phyloP scores from a whole-genome alignment of 2,888 invertebrate genomes.

The Chorisops tibialis region DNA sequence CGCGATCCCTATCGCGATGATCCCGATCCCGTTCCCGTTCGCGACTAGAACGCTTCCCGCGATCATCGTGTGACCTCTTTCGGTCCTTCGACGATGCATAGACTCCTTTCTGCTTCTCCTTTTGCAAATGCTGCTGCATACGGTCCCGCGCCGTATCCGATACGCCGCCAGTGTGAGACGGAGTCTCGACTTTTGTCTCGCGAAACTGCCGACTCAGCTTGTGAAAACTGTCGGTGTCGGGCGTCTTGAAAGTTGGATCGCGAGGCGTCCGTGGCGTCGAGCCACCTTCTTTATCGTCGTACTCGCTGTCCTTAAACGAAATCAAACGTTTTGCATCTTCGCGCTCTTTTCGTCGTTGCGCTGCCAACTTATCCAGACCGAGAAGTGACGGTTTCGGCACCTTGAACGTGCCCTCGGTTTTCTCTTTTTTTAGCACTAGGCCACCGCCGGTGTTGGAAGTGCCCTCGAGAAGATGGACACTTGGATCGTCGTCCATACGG shows the following conservation, averaged over 20 bases:
- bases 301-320: constrained; percentile 60
- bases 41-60: constrained; percentile 38
- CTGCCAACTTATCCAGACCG: constrained; percentile 82
- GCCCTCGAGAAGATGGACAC: constrained; percentile 70
- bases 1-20: constrained; percentile 42
- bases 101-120: constrained; percentile 57
- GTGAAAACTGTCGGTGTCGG: constrained; percentile 45
- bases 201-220: constrained; percentile 66
- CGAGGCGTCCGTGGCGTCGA: constrained; percentile 23
- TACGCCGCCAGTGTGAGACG: constrained; percentile 91
- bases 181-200: constrained; percentile 80
- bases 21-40: constrained; percentile 36
- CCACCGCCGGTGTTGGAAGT: constrained; percentile 66
- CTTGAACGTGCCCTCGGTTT: constrained; percentile 61
- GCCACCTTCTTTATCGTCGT: constrained; percentile 49
- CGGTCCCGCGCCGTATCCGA: constrained; percentile 65
- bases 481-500: constrained; percentile 38
- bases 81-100: constrained; percentile 65
- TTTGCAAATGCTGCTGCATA: constrained; percentile 63
- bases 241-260: constrained; percentile 49
- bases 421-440: constrained; percentile 64
- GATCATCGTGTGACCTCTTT: constrained; percentile 49
- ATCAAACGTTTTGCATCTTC: constrained; percentile 63
- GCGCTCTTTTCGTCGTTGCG: constrained; percentile 62
- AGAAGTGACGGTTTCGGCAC: constrained; percentile 72